phyloP scores from a whole-genome alignment of 2,888 invertebrate species.

The Nesidiocoris tenuis region DNA sequence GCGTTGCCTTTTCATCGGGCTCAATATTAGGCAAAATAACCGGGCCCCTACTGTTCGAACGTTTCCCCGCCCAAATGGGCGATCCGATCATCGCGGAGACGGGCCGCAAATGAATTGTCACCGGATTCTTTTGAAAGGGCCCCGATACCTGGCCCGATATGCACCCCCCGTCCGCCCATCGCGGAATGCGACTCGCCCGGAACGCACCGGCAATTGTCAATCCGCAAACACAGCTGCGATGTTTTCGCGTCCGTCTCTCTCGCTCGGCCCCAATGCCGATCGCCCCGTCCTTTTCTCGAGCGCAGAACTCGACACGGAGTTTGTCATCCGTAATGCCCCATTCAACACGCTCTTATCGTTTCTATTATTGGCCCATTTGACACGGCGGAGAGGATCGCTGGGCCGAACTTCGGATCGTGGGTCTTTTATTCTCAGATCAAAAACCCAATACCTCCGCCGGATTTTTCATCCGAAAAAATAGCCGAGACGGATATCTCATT shows the following conservation, averaged over 20 bases:
- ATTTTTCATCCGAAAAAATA: slow-evolving; percentile 16
- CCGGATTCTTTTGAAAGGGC: not conserved
- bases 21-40: no score
- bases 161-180: slow-evolving; percentile 21
- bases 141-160: not conserved
- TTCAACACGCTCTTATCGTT: slow-evolving; percentile 43
- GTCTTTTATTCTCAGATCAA: slow-evolving; percentile 33
- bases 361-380: slow-evolving; percentile 42
- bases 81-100: no score
- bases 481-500: slow-evolving; percentile 38
- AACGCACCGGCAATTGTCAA: slow-evolving; percentile 23
- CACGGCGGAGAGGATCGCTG: slow-evolving; percentile 14
- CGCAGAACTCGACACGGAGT: slow-evolving; percentile 39
- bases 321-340: slow-evolving; percentile 42
- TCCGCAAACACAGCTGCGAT: slow-evolving; percentile 35
- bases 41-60: no score
- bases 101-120: not conserved
- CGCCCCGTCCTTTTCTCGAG: not conserved
- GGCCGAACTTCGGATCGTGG: not conserved
- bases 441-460: slow-evolving; percentile 22
- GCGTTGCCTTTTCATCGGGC: no score
- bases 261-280: not conserved
- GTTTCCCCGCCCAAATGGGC: no score
- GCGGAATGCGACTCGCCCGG: not conserved
- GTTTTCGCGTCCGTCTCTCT: slow-evolving; percentile 21